Conservation (phyloP, 1,140 invertebrate species). For the Drosophila mauritiana region DNA sequence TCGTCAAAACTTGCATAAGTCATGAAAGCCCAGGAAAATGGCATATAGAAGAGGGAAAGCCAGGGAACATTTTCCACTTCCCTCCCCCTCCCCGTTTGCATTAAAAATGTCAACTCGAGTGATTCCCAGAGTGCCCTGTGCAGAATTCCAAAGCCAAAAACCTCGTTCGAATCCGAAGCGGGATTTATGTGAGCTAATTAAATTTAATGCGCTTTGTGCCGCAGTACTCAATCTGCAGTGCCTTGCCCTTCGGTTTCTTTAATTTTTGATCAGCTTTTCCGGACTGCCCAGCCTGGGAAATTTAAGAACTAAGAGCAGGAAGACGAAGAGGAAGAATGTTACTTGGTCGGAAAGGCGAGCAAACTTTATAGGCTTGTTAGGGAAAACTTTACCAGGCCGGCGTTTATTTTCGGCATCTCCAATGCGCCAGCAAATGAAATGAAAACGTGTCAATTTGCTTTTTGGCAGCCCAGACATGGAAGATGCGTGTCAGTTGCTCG, state of each 20-base stretch:
- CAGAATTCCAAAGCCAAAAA: conserved; percentile 15
- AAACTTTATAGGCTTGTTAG: conserved; percentile 66
- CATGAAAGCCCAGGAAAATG: conserved; percentile 59
- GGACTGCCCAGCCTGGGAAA: conserved; percentile 6
- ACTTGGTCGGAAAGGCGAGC: conserved; percentile 21
- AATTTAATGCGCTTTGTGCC: conserved; percentile 72
- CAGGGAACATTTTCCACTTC: not conserved
- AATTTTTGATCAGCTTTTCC: conserved; percentile 62
- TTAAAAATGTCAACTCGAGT: conserved; percentile 71
- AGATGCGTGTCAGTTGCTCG: conserved; percentile 13
- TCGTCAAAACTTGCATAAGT: conserved; percentile 81
- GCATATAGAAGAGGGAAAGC: not conserved
- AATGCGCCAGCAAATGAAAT: conserved; percentile 52
- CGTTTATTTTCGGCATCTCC: conserved; percentile 32
- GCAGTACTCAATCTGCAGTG: conserved; percentile 35
- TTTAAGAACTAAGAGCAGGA: conserved; percentile 9
- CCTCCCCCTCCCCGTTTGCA: conserved; percentile 18
- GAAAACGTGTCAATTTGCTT: conserved; percentile 73
- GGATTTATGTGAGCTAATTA: conserved; percentile 78
- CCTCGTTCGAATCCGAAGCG: conserved; percentile 18
- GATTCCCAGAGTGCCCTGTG: conserved; percentile 35
- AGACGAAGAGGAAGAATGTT: conserved; percentile 10
- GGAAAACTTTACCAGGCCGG: conserved; percentile 45
- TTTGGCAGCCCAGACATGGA: conserved; percentile 40
- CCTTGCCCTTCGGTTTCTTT: conserved; percentile 19